Base-by-base conservation (phyloP, 2,113 vertebrate species). In the Zosterops pallidus region DNA sequence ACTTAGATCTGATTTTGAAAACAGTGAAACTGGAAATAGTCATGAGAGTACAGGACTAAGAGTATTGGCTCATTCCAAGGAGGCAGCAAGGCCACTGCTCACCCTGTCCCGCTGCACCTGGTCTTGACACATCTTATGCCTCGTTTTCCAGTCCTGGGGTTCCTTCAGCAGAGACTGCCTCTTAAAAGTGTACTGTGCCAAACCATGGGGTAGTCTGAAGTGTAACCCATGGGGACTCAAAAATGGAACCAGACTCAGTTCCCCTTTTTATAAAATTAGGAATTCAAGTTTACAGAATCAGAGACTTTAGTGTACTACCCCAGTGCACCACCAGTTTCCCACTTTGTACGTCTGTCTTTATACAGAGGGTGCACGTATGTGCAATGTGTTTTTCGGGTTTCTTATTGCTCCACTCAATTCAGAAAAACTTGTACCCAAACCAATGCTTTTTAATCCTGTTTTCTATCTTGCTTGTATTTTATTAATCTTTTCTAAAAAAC, bases 391-490 rank as follows among this genome's bases (percentile, higher is more conserved):
- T 95, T 90, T 91, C 92, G 33, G 76, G 83, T 96, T 92, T 96
- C 92, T 95, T 94, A 94, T 42, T 83, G 91, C 68, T 91, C 70
- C 86, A 71, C 35, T 65, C 89, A 75, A 57, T 86, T 79, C 87
- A 94, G 76, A 94, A 86, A 89, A 83, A 70, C 77, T 94, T 92
- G 72, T 95, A 89, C 71, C 95, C 83, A 90, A 90, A 92, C 70
- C 47, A 89, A 12, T 63, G 91, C 96, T 97, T 95, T 90, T 96
- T 96, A 93, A 93, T 94, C 92, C 94, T 94, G 14, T 96, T 97
- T 97, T 96, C 84, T 97, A 96, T 59, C 85, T 96, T 96, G 79
- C 94, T 92, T 92, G 94, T 97, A 96, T 96, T 97, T 97, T 97
- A 97, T 85, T 94, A 96, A 93, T 47, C 69, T 92, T 97, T 95